Percentiles rank a stretch among this genome's conserved stretches.
Conservation (phyloP, 2,888 invertebrate species). For the Mythimna albipuncta region DNA sequence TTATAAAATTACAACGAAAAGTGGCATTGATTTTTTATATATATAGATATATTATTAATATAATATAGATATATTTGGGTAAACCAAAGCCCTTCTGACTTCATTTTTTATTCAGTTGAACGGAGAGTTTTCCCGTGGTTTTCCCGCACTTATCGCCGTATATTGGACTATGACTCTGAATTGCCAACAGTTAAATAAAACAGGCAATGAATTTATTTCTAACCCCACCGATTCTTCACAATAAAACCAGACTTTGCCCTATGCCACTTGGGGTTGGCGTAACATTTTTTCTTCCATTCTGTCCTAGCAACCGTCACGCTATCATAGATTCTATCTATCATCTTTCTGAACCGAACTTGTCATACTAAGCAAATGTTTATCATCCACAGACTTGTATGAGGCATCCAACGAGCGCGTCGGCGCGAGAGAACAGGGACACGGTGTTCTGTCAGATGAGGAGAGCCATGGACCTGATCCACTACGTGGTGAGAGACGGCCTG, state of each 20-base stretch:
- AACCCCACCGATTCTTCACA: neutral
- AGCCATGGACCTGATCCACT: slow-evolving; percentile 99
- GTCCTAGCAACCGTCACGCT: too few relatives aligned
- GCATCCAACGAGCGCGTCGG: slow-evolving; percentile 98
- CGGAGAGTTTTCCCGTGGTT: neutral
- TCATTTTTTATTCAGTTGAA: neutral
- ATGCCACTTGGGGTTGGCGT: too few relatives aligned
- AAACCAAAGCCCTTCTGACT: neutral
- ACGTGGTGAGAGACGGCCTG: slow-evolving; percentile 99
- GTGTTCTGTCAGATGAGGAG: slow-evolving; percentile 99
- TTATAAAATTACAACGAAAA: too few relatives aligned
- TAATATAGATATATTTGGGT: neutral
- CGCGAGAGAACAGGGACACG: slow-evolving; percentile 98
- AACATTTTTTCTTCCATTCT: too few relatives aligned
- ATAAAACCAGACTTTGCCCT: neutral
- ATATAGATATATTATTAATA: too few relatives aligned
- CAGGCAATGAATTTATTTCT: neutral
- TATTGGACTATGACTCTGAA: neutral
- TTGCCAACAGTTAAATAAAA: too few relatives aligned
- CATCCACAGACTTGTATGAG: slow-evolving; percentile 95
- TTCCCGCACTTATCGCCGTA: neutral
- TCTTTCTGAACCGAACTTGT: neutral
- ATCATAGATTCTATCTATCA: too few relatives aligned
- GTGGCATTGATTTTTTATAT: too few relatives aligned
- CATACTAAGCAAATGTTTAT: neutral